Percentiles rank a stretch among this genome's conserved stretches.
These are phyloP conservation scores for Sylvia borin DNA, from an alignment of 2,797 vertebrate species.

Conservation along the genomic window DNA sequence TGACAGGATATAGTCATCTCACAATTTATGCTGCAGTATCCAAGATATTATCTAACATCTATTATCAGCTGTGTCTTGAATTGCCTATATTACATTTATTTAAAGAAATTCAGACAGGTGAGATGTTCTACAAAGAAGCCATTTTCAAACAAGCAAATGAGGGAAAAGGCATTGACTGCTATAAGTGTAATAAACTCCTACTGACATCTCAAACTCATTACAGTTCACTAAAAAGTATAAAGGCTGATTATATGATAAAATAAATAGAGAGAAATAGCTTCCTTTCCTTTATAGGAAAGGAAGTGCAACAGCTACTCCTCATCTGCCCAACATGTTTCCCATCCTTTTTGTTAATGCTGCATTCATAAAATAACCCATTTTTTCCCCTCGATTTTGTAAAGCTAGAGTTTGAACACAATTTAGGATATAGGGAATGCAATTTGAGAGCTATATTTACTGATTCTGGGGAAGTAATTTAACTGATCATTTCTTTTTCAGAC, in stretches of 20 bases:
- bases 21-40: constrained; percentile 30
- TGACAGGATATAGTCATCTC: constrained; percentile 8
- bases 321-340: not conserved
- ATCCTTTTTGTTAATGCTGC: constrained; percentile 23
- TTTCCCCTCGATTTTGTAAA: not conserved
- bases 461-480: constrained; percentile 56
- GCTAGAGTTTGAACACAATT: not conserved
- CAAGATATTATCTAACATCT: constrained; percentile 47
- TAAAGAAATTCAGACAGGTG: constrained; percentile 40
- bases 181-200: constrained; percentile 37
- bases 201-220: constrained; percentile 10
- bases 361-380: not conserved
- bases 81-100: not conserved
- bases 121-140: constrained; percentile 5
- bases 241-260: constrained; percentile 24
- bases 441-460: constrained; percentile 36
- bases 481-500: constrained; percentile 30
- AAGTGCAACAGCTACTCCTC: constrained; percentile 28
- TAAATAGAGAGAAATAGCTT: constrained; percentile 28
- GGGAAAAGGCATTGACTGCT: not conserved
- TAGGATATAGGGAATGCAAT: constrained; percentile 26
- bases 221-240: constrained; percentile 21
- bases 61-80: constrained; percentile 40
- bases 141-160: constrained; percentile 28
- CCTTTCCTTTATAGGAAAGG: constrained; percentile 26